Conservation (phyloP, 2,888 invertebrate species). For the Drosophila affinis region DNA sequence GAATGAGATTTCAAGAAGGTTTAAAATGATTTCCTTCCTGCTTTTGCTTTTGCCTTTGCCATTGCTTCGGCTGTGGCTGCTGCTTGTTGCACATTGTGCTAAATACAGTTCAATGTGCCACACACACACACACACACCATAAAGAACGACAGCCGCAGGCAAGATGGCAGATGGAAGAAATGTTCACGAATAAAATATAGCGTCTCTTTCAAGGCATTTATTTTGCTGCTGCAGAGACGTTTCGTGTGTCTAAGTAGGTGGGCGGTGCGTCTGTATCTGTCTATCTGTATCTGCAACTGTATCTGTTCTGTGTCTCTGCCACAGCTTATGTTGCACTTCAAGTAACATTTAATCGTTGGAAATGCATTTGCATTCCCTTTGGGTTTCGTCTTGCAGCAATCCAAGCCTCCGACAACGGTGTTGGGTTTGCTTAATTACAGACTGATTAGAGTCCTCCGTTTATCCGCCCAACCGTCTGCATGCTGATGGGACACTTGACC, state of each 20-base stretch:
- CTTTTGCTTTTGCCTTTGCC: not conserved
- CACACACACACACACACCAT: not conserved
- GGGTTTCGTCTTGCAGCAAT: not conserved
- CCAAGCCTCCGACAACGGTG: not conserved
- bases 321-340: slow-evolving; percentile 22
- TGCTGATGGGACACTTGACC: too few relatives aligned
- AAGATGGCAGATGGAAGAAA: not conserved
- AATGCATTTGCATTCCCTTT: slow-evolving; percentile 6
- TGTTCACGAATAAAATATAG: not conserved
- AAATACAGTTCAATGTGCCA: not conserved
- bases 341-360: slow-evolving; percentile 28
- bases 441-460: not conserved
- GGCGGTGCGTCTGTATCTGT: not conserved
- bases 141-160: not conserved
- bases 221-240: not conserved
- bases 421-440: not conserved
- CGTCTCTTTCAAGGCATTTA: slow-evolving; percentile 1
- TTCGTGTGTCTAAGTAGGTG: too few relatives aligned
- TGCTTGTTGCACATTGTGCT: slow-evolving; percentile 19
- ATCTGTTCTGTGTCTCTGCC: not conserved
- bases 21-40: slow-evolving; percentile 16
- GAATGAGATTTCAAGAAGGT: slow-evolving; percentile 19
- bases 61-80: not conserved
- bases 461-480: too few relatives aligned
- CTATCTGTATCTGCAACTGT: not conserved